Base-by-base conservation (phyloP, 2,888 invertebrate species). In the Ichneumoninae sp. region DNA sequence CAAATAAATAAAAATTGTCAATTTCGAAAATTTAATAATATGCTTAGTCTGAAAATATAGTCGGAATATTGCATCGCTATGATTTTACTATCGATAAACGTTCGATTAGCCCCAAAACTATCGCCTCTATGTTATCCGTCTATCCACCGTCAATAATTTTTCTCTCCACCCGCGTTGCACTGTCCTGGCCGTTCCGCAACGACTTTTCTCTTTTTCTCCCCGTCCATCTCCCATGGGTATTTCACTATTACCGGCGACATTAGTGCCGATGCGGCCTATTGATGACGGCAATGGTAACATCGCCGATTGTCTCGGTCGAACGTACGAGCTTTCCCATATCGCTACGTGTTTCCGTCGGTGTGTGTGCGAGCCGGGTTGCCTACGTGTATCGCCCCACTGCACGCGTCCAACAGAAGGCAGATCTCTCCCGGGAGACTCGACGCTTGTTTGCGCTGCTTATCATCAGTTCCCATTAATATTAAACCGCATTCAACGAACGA, bases 391-490 rank as follows among this genome's bases (percentile, higher is more conserved):
- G 88, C 90, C 89, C 92, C 90, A 89, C 87, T 92, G 93, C 93
- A 91, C 91, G 91, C 91, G 91, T 91, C 90, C 90, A 92, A 93
- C 93, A 93, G 92, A 93, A 93, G 93, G 93, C 93, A 92, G 92
- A 93, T 93, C 92, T 93, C 92, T 93, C 93, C 93, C 93, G 92
- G 92, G 93, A 93, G 93, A 93, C 92, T 92, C 93, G 92, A 92
- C 93, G 93, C 93, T 93, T 93, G 93, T 93, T 93, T 93, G 93
- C 93, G 92, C 93, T 93, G 93, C 93, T 93, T 93, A 93, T 93
- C 93, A 93, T 93, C 93, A 93, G 92, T 92, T 92, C 92, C 93
- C 93, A 93, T 93, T 93, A 93, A 93, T 93, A 93, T 93, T 93
- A 93, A 93, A 93, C 93, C 93, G 93, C 93, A 93, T 93, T 93